Evolutionary conservation across 2,113 vertebrate genomes (phyloP), one percentile per base, ranked within the genome.

Genomic region (Talpa occidentalis): DNA sequence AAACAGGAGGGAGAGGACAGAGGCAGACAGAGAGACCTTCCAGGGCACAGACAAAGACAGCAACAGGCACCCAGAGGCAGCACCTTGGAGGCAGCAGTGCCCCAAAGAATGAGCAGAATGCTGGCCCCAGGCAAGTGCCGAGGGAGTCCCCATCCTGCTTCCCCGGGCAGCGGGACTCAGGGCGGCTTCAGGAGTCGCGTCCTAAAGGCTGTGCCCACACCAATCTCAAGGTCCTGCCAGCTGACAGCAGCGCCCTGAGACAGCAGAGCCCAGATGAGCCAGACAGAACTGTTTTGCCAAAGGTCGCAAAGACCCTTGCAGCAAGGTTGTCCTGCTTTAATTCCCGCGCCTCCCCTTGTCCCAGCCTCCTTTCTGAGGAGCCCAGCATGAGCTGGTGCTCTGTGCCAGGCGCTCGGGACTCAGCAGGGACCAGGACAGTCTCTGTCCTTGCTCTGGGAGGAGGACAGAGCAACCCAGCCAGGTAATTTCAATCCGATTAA

Each of bases 41-140:
- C 0, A 70, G 93, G 96, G 93, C 93, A 95, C 28, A 80, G 78
- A 94, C 64, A 87, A 86, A 94, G 90, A 93, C 82, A 84, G 92
- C 87, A 91, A 90, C 81, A 66, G 81, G 93, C 85, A 19, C 7
- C 1, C 4, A 64, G 74, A 82, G 12, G 9, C 2, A 40, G 79
- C 26, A 2, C 60, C 69, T 91, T 37, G 1, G 12, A 79, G 76
- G 74, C 64, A 77, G 59, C 89, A 76, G 67, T n/a, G 4, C 5
- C 30, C 28, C 16, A 9, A 15, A 6, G 44, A 32, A 2, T 5
- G 59, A 79, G 66, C 21, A 42, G 42, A 49, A 69, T 0, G 12
- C 40, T 32, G 21, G 76, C 78, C 42, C 69, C n/a, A 54, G n/a
- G 44, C 14, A 10, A 26, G 26, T 17, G n/a, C 60, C 0, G 1